Evolutionary conservation across 2,113 vertebrate genomes (phyloP), one percentile per base, ranked within the genome.

Genomic region (Myocastor coypus): DNA sequence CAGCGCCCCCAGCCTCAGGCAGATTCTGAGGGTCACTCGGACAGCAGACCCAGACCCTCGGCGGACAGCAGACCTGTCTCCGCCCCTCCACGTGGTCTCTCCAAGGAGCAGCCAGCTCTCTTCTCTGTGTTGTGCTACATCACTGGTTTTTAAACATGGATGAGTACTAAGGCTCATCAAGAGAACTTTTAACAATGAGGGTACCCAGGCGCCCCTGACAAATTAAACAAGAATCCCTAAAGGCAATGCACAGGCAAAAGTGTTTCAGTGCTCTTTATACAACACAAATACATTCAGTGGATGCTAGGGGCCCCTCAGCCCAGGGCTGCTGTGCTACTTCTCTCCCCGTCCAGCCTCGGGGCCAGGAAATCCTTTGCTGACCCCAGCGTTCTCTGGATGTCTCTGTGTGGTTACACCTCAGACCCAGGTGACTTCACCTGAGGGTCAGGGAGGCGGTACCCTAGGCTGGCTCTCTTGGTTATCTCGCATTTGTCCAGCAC

Each of bases 21-120:
- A 57, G 86, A 75, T 68, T 96, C 88, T 52, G 42, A 93, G 3
- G 34, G 32, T 69, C 92, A 81, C 52, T 83, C 0, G 82, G 73
- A 94, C 83, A 90, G 94, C 83, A 77, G 80, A n/a, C n/a, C n/a
- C 94, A 11, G 55, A 84, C 68, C 40, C n/a, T 95, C 17, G 5
- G 40, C 3, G 80, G 30, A 30, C 82, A 34, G 91, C 80, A 83
- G 32, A 57, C 52, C 61, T 83, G 30, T 42, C 57, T 69, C 50
- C 42, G n/a, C 73, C n/a, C 57, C 42, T 91, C 37, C 7, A 0
- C n/a, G 37, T 22, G 32, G 9, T 46, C 12, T 46, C 12, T 77
- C 12, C 24, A 32, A 50, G 46, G 66, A 30, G 55, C 14, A 86
- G 46, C 28, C 12, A 22, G 9, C 12, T 57, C 37, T 87, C 42